Base-by-base conservation (phyloP, 2,797 vertebrate genomes). In the Aulostomus chinensis region DNA sequence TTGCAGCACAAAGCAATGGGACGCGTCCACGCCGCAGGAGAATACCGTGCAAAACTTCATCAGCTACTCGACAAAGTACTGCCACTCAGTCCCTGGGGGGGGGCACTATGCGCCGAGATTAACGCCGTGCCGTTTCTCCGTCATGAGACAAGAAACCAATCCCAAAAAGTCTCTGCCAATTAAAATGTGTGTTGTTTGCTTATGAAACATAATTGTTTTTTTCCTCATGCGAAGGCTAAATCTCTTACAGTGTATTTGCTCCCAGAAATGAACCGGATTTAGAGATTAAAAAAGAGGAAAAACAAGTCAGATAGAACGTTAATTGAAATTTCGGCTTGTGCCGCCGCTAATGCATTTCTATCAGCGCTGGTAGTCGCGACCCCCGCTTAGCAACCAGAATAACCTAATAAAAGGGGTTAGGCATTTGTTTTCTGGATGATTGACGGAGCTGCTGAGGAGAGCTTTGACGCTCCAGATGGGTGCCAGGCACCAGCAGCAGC, bases 191-290 rank as follows among this genome's bases (percentile, higher is more conserved):
- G 33, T 30, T 42, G 20, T 66, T 37, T 63, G 58, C 46, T 52
- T 67, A 50, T 60, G 38, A 34, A 54, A 54, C 14, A 39, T 29
- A 3, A n/a, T 16, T 9, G 7, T 21, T 25, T 33, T 14, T 35
- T 16, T 38, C 29, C 55, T 33, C 38, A 51, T 33, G 9, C 1
- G 15, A 41, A 40, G 0, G 20, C 13, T 7, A 24, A 59, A 42
- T 18, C 31, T 52, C 46, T 31, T 9, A 21, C 17, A 13, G 9
- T 40, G 20, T 43, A 18, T 67, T 70, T 73, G 39, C 24, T 58
- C 1, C 62, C 16, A 20, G 42, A 61, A 74, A 68, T 58, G 2
- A 59, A 36, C 22, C 55, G 40, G 37, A 53, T 57, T 57, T 31
- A 5, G 20, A 38, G 46, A 66, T 72, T 50, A 12, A 29, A 53